Conservation (phyloP, 2,797 vertebrate species). For the Rhabdomys pumilio region DNA sequence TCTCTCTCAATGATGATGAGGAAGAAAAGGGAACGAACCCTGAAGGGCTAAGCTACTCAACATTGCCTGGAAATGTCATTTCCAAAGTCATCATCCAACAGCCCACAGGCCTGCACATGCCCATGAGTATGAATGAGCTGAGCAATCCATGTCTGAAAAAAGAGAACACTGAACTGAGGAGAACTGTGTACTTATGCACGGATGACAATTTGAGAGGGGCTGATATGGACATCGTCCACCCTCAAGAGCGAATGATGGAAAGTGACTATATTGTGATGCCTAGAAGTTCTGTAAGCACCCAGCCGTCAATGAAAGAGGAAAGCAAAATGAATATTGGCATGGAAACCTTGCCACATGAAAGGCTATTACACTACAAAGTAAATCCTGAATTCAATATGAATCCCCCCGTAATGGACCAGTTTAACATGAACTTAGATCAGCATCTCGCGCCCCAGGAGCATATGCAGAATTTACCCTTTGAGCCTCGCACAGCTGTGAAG, state of each 20-base stretch:
- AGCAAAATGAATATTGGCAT: slow-evolving; percentile 97
- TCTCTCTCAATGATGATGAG: slow-evolving; percentile 98
- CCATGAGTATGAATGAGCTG: slow-evolving; percentile 95
- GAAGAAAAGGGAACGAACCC: slow-evolving; percentile 93
- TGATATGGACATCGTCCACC: slow-evolving; percentile 95
- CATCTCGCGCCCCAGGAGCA: slow-evolving; percentile 95
- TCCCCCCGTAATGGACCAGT: slow-evolving; percentile 97
- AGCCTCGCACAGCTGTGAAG: slow-evolving; percentile 98
- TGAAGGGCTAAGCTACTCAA: slow-evolving; percentile 98
- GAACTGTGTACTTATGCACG: slow-evolving; percentile 98
- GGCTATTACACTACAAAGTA: slow-evolving; percentile 99
- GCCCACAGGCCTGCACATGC: slow-evolving; percentile 96
- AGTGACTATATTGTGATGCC: slow-evolving; percentile 99
- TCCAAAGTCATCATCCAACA: slow-evolving; percentile 99
- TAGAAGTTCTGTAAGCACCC: slow-evolving; percentile 93
- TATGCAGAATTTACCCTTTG: slow-evolving; percentile 98
- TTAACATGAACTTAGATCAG: slow-evolving; percentile 97
- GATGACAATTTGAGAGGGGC: slow-evolving; percentile 96
- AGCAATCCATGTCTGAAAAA: slow-evolving; percentile 95
- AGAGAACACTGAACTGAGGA: slow-evolving; percentile 95
- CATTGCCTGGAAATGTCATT: slow-evolving; percentile 98
- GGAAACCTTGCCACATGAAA: slow-evolving; percentile 97
- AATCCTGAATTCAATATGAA: slow-evolving; percentile 97
- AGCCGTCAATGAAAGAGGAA: slow-evolving; percentile 96
- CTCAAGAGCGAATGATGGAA: slow-evolving; percentile 97